These are phyloP conservation scores for Protonemura montana DNA, from an alignment of 2,888 invertebrate genomes.

Conservation along the genomic window DNA sequence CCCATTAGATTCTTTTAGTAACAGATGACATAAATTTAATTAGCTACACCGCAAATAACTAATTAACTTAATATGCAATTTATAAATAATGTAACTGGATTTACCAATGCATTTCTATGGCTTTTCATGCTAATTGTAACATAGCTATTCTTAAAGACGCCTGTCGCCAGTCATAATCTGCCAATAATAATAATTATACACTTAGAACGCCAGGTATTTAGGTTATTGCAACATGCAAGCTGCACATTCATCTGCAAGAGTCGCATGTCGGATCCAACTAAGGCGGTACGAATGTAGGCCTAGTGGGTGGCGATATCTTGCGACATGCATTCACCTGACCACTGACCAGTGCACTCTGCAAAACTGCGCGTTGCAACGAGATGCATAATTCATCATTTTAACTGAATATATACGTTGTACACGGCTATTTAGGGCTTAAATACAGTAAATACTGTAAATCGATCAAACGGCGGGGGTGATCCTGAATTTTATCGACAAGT, in stretches of 20 bases:
- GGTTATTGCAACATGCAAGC: neutral
- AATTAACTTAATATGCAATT: neutral
- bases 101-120: too few relatives aligned
- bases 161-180: neutral
- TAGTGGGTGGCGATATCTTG: neutral
- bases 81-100: too few relatives aligned
- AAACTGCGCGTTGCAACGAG: neutral
- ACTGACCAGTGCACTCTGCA: neutral
- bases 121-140: too few relatives aligned
- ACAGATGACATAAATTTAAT: too few relatives aligned
- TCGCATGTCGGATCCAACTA: neutral
- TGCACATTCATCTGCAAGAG: neutral
- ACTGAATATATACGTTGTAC: neutral
- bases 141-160: neutral
- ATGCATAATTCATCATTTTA: neutral
- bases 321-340: neutral
- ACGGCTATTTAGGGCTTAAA: neutral
- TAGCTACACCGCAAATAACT: neutral
- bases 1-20: too few relatives aligned
- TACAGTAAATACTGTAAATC: neutral
- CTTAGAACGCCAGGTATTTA: neutral
- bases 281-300: conserved; percentile 1
- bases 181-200: conserved; percentile 12
- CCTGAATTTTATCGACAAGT: neutral
- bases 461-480: neutral